Evolutionary conservation across 2,888 invertebrate genomes (phyloP), one percentile per base, ranked within the genome.

Genomic region (Dynastes grantii): DNA sequence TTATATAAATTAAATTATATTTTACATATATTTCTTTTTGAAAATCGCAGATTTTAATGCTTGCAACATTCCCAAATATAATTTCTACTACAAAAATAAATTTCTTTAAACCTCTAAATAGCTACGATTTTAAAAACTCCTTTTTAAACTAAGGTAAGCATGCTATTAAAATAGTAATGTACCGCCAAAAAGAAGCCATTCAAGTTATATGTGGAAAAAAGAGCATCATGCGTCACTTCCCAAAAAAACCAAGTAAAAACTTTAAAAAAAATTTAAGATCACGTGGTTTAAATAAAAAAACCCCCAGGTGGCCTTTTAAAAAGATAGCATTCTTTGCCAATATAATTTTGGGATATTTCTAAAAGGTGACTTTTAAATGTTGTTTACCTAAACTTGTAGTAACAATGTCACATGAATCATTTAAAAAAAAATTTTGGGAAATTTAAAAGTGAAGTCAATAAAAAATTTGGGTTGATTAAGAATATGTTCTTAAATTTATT

Each of bases 231-330:
- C 45, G 61, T 63, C 45, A 16, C 45, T n/a, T 61, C 37, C 37
- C 45, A 75, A 75, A 75, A 75, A 63, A 75, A 40, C 73, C 61
- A 45, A 40, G 73, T 61, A 75, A 75, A 75, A 49, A 49, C 37
- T 45, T 75, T 68, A 51, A 61, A 75, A 75, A 75, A 63, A 75
- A 40, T 9, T 51, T n/a, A 51, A 4, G 29, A 68, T 27, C 22
- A 51, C 51, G 51, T n/a, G 8, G 49, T 61, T 75, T 63, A 29
- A 49, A 22, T 75, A 61, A 45, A 45, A 16, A 61, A 49, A n/a
- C n/a, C 49, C 49, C 5, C 45, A 75, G 73, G 73, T n/a, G n/a
- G n/a, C n/a, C n/a, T n/a, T n/a, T n/a, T n/a, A n/a, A n/a, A n/a
- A n/a, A n/a, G 71, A 53, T 70, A 5, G 45, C 61, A 55, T 37